Conservation (phyloP, 2,888 invertebrate genomes). For the Eupeodes luniger region DNA sequence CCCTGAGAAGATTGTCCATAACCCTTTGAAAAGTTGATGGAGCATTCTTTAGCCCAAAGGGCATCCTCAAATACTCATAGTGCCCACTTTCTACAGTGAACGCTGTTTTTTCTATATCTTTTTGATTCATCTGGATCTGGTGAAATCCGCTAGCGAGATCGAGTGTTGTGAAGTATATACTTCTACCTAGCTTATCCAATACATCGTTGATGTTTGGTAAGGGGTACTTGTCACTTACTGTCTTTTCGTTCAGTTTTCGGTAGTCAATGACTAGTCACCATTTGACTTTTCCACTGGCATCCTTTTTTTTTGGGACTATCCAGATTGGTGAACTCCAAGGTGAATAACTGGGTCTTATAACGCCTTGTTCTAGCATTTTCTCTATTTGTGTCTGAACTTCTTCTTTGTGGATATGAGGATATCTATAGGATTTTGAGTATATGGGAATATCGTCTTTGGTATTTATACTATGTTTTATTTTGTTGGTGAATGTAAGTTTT, state of each 20-base stretch:
- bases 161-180: background rate
- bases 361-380: background rate
- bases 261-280: slow-evolving; percentile 1
- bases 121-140: background rate
- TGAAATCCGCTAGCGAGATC: slow-evolving; percentile 2
- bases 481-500: background rate
- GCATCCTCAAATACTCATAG: background rate
- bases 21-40: slow-evolving; percentile 1
- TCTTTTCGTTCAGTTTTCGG: background rate
- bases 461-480: background rate
- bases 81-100: background rate
- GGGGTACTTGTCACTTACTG: background rate
- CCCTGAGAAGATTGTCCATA: background rate
- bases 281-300: background rate
- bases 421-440: background rate
- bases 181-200: background rate
- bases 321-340: slow-evolving; percentile 1
- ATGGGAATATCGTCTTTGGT: background rate
- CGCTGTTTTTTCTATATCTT: background rate
- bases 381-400: background rate
- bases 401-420: background rate
- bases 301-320: background rate
- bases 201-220: background rate
- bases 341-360: slow-evolving; percentile 5
- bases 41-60: slow-evolving; percentile 2